Percentiles rank a stretch among this genome's conserved stretches.
Evolutionary conservation across 2,113 vertebrate species (phyloP).

Genomic region (Seriola rivoliana): DNA sequence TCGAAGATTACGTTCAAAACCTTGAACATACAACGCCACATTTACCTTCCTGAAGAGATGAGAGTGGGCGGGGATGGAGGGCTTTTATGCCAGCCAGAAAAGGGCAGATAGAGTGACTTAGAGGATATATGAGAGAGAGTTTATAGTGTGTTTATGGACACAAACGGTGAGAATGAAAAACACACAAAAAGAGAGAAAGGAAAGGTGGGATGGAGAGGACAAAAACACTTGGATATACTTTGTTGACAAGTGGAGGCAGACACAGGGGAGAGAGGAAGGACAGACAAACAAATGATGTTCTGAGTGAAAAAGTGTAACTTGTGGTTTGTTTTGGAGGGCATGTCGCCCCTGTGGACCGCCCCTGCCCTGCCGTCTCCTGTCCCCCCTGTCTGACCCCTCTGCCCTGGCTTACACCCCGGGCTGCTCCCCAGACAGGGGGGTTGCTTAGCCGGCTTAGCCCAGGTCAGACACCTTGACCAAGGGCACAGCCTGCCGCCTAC

Average conservation of each 20-base stretch:
- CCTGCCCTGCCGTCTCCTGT: conserved; percentile 54
- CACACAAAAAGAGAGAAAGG: conserved; percentile 34
- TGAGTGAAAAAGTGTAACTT: conserved; percentile 77
- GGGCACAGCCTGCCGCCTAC: conserved; percentile 69
- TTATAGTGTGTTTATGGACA: conserved; percentile 66
- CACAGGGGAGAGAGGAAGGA: conserved; percentile 71
- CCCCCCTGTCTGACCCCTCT: conserved; percentile 76
- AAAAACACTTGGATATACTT: conserved; percentile 54
- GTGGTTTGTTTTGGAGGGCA: conserved; percentile 82
- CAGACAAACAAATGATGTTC: conserved; percentile 78
- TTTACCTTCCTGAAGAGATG: conserved; percentile 73
- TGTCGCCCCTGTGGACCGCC: conserved; percentile 63
- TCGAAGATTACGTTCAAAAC: conserved; percentile 81
- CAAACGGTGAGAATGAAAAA: conserved; percentile 36
- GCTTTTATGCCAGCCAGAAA: conserved; percentile 65
- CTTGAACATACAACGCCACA: conserved; percentile 76
- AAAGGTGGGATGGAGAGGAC: conserved; percentile 41
- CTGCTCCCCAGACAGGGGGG: conserved; percentile 79
- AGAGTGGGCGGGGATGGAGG: conserved; percentile 37
- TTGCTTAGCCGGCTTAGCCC: conserved; percentile 83
- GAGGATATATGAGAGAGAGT: conserved; percentile 18
- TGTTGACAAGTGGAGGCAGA: conserved; percentile 54
- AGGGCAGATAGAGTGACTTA: conserved; percentile 58
- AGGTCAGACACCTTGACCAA: conserved; percentile 83
- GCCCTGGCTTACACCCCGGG: conserved; percentile 73